phyloP scores from a whole-genome alignment of 2,113 vertebrate genomes.

The Poecilia latipinna region DNA sequence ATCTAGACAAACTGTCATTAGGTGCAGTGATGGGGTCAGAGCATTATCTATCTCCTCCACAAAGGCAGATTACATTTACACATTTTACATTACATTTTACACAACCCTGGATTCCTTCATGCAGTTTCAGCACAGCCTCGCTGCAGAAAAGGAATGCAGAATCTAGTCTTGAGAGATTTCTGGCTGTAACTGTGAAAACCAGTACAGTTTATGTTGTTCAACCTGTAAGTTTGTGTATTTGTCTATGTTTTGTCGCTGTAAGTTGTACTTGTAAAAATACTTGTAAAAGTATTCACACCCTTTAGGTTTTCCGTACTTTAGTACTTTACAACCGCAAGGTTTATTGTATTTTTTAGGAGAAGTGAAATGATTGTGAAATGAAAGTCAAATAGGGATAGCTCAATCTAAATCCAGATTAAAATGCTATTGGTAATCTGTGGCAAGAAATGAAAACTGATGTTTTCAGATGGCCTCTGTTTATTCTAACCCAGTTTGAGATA shows the following conservation, averaged over 20 bases:
- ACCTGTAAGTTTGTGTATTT: background rate
- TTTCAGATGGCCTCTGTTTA: too few species aligned
- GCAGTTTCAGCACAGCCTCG: conserved; percentile 56
- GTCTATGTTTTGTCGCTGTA: too few species aligned
- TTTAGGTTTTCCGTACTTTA: background rate
- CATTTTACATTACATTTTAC: conserved; percentile 53
- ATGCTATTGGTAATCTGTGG: too few species aligned
- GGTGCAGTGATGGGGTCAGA: conserved; percentile 56
- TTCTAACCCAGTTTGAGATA: too few species aligned
- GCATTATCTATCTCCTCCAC: conserved; percentile 50
- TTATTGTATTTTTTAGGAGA: background rate
- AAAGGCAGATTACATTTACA: conserved; percentile 25
- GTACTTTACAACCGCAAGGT: background rate
- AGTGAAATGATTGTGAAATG: background rate
- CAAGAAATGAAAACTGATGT: too few species aligned
- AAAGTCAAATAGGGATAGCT: too few species aligned
- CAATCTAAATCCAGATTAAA: too few species aligned
- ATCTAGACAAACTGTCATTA: conserved; percentile 63
- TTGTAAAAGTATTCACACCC: background rate
- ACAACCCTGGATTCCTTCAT: conserved; percentile 60
- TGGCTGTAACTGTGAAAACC: conserved; percentile 21
- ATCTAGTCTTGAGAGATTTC: conserved; percentile 45
- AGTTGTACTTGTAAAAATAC: too few species aligned
- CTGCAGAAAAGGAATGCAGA: conserved; percentile 45
- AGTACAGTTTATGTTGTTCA: background rate